Evolutionary conservation across 2,113 vertebrate species (phyloP).

Genomic region (Phaetusa simplex): DNA sequence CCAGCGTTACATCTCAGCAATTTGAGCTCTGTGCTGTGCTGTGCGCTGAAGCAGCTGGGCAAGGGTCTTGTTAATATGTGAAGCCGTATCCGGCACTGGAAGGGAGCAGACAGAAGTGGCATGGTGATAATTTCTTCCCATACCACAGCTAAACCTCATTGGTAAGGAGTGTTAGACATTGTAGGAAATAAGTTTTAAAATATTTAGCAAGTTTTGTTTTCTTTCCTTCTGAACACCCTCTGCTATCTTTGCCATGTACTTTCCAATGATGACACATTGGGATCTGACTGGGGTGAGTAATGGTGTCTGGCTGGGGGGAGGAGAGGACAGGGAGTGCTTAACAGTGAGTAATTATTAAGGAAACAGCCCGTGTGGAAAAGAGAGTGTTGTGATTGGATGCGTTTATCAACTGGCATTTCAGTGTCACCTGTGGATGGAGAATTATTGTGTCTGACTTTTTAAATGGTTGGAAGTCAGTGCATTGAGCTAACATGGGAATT

Average conservation of each 20-base stretch:
- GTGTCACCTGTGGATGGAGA: conserved; percentile 24
- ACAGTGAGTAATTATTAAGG: conserved; percentile 50
- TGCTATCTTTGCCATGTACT: conserved; percentile 68
- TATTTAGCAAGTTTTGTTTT: conserved; percentile 53
- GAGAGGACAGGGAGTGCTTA: conserved; percentile 41
- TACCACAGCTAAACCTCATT: neutral
- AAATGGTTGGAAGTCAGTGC: conserved; percentile 1
- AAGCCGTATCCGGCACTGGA: neutral
- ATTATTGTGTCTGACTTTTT: conserved; percentile 27
- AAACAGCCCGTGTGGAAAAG: conserved; percentile 7
- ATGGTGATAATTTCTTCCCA: conserved; percentile 21
- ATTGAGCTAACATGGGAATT: neutral
- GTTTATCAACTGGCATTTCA: conserved; percentile 38
- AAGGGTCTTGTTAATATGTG: neutral
- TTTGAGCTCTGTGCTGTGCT: neutral
- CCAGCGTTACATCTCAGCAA: neutral
- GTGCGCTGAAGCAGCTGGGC: neutral
- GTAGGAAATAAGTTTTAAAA: conserved; percentile 37
- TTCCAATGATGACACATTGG: conserved; percentile 64
- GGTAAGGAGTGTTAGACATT: conserved; percentile 24
- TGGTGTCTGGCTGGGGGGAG: conserved; percentile 41
- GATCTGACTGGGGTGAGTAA: conserved; percentile 58
- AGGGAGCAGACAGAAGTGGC: conserved; percentile 4
- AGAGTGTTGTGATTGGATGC: conserved; percentile 33
- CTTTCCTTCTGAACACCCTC: conserved; percentile 46